Evolutionary conservation across 2,797 vertebrate genomes (phyloP).

Genomic region (Silurus lanzhouensis): DNA sequence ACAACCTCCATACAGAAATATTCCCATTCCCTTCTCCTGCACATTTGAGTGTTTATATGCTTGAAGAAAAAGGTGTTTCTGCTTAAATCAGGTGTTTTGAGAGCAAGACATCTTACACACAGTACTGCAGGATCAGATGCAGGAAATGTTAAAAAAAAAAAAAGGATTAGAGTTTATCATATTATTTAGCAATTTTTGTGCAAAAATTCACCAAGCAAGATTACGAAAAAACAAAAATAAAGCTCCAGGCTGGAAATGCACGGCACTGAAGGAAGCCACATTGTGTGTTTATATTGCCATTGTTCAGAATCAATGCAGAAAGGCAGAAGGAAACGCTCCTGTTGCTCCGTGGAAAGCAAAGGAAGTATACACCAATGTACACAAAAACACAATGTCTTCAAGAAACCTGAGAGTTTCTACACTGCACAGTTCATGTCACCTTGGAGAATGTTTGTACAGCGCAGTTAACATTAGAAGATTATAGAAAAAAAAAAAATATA

Average conservation of each 20-base stretch:
- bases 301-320: constrained; percentile 33
- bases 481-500: neutral
- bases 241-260: neutral
- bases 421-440: neutral
- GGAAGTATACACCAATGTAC: constrained; percentile 8
- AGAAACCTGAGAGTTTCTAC: neutral
- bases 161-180: too few species aligned
- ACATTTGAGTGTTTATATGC: neutral
- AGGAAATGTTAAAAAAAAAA: neutral
- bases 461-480: neutral
- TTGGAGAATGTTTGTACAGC: neutral
- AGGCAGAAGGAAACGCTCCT: constrained; percentile 26
- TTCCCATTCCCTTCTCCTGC: neutral
- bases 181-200: too few species aligned
- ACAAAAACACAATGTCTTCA: neutral
- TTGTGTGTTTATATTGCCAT: constrained; percentile 26
- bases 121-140: neutral
- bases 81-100: neutral
- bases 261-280: neutral
- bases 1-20: neutral
- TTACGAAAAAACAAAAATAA: neutral
- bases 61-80: neutral
- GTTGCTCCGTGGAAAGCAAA: neutral
- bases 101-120: neutral
- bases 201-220: neutral